Conservation (phyloP, 2,888 invertebrate genomes). For the Trichopoda pennipes region DNA sequence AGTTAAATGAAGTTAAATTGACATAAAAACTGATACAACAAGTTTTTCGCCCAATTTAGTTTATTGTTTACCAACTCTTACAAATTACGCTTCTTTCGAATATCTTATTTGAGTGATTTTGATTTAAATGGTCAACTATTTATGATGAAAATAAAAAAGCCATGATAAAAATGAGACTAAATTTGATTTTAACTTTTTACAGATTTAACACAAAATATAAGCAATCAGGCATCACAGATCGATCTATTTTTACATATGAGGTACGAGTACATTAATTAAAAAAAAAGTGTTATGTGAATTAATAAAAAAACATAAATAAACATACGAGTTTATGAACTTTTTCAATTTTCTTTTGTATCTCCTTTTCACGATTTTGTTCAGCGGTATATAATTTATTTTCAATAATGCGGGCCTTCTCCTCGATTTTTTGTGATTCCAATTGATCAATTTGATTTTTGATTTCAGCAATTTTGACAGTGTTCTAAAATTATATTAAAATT, state of each 20-base stretch:
- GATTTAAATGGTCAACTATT: conserved; percentile 37
- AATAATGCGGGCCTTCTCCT: conserved; percentile 86
- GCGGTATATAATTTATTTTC: conserved; percentile 90
- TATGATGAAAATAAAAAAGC: conserved; percentile 47
- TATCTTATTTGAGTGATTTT: conserved; percentile 27
- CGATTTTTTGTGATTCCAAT: conserved; percentile 84
- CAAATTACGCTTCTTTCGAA: conserved; percentile 10
- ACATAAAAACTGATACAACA: no score
- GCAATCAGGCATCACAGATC: neutral
- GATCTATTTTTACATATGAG: conserved; percentile 21
- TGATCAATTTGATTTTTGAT: conserved; percentile 84
- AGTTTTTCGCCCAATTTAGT: no score
- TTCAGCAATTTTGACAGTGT: conserved; percentile 86
- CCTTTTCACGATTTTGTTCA: conserved; percentile 91
- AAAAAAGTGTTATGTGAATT: no score
- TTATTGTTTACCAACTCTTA: conserved; percentile 27
- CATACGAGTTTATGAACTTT: conserved; percentile 92
- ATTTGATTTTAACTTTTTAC: neutral
- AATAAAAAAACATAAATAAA: conserved; percentile 72
- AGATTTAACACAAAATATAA: neutral
- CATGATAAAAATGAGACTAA: conserved; percentile 32
- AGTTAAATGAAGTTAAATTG: no score
- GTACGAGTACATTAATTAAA: no score
- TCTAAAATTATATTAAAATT: conserved; percentile 80
- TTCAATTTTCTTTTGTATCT: conserved; percentile 92